Evolutionary conservation across 1,140 invertebrate genomes (phyloP).

Genomic region (Trichonephila clavata): DNA sequence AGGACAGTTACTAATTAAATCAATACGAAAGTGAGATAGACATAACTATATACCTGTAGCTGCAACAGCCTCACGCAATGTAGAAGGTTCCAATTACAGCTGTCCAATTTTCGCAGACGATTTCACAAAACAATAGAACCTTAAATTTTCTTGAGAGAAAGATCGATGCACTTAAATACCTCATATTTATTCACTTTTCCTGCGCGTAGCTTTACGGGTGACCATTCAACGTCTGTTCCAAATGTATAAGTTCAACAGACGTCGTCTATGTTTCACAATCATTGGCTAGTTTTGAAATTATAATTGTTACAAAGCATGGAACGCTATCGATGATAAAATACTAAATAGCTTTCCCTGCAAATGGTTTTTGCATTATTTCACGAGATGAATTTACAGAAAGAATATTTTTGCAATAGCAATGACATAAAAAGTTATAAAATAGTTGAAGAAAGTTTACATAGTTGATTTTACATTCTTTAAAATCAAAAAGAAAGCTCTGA

Average conservation of each 20-base stretch:
- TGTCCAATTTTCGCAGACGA: neutral
- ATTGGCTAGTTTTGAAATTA: neutral
- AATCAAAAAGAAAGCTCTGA: too few species aligned
- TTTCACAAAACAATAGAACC: constrained; percentile 24
- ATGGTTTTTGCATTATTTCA: neutral
- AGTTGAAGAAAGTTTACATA: too few species aligned
- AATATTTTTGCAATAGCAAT: too few species aligned
- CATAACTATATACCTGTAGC: neutral
- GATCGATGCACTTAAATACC: constrained; percentile 27
- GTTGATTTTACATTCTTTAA: too few species aligned
- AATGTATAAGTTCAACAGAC: neutral
- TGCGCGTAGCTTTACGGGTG: neutral
- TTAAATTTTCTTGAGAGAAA: constrained; percentile 59
- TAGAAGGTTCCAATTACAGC: neutral
- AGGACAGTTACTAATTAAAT: neutral
- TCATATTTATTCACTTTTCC: constrained; percentile 15
- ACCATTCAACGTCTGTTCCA: neutral
- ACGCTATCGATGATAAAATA: neutral
- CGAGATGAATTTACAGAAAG: too few species aligned
- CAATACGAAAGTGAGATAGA: neutral
- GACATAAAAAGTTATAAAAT: too few species aligned
- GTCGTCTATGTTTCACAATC: neutral
- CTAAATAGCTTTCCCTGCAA: neutral
- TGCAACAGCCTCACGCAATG: neutral
- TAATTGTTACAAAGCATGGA: neutral